Evolutionary conservation across 1,140 invertebrate genomes (phyloP).

Genomic region (Chymomyza costata): DNA sequence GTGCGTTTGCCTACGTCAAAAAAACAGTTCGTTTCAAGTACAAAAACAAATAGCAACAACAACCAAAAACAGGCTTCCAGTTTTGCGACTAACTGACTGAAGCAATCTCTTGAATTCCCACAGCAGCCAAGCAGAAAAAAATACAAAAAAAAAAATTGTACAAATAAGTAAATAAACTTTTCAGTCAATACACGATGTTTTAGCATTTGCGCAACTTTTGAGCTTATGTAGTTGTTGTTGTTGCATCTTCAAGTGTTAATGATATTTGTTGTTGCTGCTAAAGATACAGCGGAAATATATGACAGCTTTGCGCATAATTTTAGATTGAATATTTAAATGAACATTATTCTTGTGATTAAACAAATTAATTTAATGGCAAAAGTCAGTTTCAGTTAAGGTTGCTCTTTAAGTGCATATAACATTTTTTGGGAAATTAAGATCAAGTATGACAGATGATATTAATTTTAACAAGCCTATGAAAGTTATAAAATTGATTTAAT

Average conservation of each 20-base stretch:
- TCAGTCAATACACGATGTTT: slow-evolving; percentile 10
- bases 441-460: no score
- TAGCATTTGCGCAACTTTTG: neutral
- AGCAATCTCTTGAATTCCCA: slow-evolving; percentile 46
- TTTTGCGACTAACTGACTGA: slow-evolving; percentile 14
- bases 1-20: slow-evolving; percentile 55
- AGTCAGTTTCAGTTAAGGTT: no score
- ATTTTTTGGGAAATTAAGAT: no score
- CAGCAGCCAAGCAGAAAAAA: slow-evolving; percentile 21
- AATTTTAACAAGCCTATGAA: no score
- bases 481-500: no score
- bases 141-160: slow-evolving; percentile 7
- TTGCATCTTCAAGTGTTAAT: slow-evolving; percentile 34
- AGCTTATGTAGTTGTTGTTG: slow-evolving; percentile 3
- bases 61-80: slow-evolving; percentile 25
- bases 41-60: slow-evolving; percentile 15
- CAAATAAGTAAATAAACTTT: slow-evolving; percentile 30
- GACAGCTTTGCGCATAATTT: no score
- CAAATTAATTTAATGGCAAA: no score
- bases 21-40: slow-evolving; percentile 41
- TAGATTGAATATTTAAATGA: no score
- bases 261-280: slow-evolving; percentile 25
- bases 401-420: no score
- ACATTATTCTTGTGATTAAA: no score
- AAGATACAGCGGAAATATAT: slow-evolving; percentile 25